Evolutionary conservation across 2,113 vertebrate species (phyloP).

Genomic region (Murina feae): DNA sequence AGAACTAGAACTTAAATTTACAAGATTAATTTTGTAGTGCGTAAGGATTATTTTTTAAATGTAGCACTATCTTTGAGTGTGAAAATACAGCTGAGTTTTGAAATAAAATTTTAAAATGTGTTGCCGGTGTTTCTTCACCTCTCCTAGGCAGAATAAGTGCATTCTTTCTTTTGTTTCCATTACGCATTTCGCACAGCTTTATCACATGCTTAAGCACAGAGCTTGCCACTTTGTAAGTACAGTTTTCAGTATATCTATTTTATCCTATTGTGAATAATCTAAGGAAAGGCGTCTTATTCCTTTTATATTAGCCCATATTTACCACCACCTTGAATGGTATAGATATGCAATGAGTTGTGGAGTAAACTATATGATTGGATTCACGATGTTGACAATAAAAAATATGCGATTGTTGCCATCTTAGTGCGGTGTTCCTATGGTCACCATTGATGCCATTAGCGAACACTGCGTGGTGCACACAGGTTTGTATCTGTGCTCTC

Average conservation of each 20-base stretch:
- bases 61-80: background rate
- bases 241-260: background rate
- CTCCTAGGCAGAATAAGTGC: background rate
- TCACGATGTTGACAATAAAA: background rate
- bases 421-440: background rate
- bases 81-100: background rate
- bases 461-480: background rate
- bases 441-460: background rate
- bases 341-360: background rate
- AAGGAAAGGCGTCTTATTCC: background rate
- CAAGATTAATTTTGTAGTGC: background rate
- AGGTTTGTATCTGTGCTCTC: background rate
- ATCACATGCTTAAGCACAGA: background rate
- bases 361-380: background rate
- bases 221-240: background rate
- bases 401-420: background rate
- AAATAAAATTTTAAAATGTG: background rate
- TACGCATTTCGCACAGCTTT: background rate
- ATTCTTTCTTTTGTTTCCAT: background rate
- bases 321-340: background rate
- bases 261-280: background rate
- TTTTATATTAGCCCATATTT: background rate
- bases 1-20: background rate
- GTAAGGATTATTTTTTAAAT: background rate
- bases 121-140: background rate